A percentile compares a stretch with the other conserved stretches of the same genome.
phyloP scores from a whole-genome alignment of 2,113 vertebrate species.

The Tiliqua scincoides region DNA sequence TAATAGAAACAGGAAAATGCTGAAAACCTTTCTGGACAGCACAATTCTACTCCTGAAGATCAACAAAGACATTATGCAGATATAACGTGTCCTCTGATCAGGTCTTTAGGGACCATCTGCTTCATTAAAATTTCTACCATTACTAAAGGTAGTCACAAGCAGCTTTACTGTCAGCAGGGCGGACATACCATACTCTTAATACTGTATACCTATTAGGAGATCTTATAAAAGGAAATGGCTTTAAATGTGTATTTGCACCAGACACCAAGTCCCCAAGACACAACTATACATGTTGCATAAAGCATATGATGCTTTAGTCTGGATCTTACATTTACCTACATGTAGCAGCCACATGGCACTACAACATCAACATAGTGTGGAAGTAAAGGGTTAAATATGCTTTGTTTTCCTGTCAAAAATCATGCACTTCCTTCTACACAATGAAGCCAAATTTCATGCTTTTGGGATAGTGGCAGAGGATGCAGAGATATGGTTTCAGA shows the following conservation, averaged over 20 bases:
- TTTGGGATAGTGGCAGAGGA: no score
- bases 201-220: neutral
- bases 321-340: no score
- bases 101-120: conserved; percentile 38
- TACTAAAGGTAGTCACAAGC: conserved; percentile 37
- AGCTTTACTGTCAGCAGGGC: neutral
- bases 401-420: no score
- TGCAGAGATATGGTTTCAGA: no score
- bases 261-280: neutral
- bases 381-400: no score
- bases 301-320: no score
- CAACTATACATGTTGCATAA: no score
- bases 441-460: no score
- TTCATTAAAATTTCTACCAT: conserved; percentile 51
- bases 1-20: conserved; percentile 19
- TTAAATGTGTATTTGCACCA: neutral
- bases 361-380: no score
- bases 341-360: no score
- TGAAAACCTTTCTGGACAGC: conserved; percentile 29
- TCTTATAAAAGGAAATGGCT: neutral
- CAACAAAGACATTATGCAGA: conserved; percentile 5
- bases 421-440: no score
- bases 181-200: neutral
- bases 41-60: conserved; percentile 1
- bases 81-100: neutral